Evolutionary conservation across 2,113 vertebrate genomes (phyloP).

Genomic region (Cyanocitta stelleri): DNA sequence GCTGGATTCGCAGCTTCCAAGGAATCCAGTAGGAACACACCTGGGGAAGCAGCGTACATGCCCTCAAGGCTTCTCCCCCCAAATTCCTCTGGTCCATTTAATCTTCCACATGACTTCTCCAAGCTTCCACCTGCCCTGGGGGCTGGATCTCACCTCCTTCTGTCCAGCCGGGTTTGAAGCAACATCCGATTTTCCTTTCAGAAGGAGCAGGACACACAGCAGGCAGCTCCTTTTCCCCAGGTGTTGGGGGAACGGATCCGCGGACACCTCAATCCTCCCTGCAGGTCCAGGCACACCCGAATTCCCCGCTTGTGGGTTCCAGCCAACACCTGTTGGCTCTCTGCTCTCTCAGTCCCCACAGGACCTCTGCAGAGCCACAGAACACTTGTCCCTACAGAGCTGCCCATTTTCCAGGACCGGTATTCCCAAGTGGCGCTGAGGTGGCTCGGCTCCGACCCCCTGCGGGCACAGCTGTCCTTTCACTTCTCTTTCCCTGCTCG

Average conservation of each 20-base stretch:
- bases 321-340: neutral
- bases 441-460: neutral
- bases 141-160: neutral
- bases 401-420: neutral
- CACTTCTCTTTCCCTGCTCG: neutral
- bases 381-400: neutral
- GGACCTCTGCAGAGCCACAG: neutral
- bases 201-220: neutral
- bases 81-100: neutral
- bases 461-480: fast-evolving
- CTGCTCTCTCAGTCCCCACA: neutral
- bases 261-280: neutral
- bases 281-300: neutral
- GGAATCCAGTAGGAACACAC: neutral
- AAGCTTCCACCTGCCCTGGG: neutral
- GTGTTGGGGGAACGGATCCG: no score
- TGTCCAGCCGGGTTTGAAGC: neutral
- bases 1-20: neutral
- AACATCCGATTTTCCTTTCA: neutral
- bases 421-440: neutral
- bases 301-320: neutral
- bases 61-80: neutral
- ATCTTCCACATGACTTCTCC: neutral
- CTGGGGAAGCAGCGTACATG: fast-evolving
- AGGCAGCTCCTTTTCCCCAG: neutral